Evolutionary conservation across 2,888 invertebrate genomes (phyloP).

Genomic region (Ophioninae sp.): DNA sequence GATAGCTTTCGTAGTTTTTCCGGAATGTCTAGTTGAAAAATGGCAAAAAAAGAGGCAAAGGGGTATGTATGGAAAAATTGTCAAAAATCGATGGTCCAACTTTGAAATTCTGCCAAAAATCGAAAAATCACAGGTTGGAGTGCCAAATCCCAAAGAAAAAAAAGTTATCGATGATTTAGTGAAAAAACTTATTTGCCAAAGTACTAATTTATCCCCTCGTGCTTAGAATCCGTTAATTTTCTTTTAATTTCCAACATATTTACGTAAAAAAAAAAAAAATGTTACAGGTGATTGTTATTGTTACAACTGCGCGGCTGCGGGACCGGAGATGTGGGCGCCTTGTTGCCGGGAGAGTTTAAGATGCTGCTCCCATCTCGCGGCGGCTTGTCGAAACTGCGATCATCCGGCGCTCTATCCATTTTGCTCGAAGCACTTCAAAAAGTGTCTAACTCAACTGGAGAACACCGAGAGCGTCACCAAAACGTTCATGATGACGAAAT

Average conservation of each 20-base stretch:
- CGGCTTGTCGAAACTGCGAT: conserved; percentile 79
- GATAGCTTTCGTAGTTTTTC: no score
- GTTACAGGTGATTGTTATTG: conserved; percentile 80
- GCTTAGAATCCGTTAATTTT: no score
- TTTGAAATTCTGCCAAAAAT: no score
- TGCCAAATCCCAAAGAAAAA: no score
- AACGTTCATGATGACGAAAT: neutral
- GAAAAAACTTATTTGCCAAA: no score
- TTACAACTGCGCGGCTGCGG: conserved; percentile 76
- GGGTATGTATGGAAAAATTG: no score
- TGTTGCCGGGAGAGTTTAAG: conserved; percentile 78
- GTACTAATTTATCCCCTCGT: no score
- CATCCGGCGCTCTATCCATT: conserved; percentile 77
- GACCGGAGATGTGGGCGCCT: conserved; percentile 78
- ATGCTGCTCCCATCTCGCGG: conserved; percentile 79
- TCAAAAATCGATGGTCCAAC: no score
- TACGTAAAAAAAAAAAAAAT: neutral
- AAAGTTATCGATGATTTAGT: no score
- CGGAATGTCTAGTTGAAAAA: no score
- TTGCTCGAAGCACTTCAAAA: conserved; percentile 79
- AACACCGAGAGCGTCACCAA: conserved; percentile 16
- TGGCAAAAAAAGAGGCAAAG: no score
- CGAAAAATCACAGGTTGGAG: no score
- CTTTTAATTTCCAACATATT: neutral
- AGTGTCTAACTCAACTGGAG: conserved; percentile 71